Base-by-base conservation (phyloP, 2,888 invertebrate species). In the Deilephila porcellus region DNA sequence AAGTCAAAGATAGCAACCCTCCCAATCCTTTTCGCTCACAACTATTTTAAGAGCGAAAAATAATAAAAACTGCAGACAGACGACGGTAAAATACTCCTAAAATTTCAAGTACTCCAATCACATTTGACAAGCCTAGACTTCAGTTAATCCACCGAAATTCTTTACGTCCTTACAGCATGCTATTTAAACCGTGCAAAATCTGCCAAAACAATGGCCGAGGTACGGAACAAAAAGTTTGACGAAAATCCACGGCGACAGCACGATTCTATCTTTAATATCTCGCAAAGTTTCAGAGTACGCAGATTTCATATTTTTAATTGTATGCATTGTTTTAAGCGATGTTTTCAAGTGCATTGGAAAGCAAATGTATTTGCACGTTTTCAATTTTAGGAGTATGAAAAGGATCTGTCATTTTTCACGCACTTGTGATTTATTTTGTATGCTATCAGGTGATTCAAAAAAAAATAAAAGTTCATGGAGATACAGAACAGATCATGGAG, bases 301-400 rank as follows among this genome's bases (percentile, higher is more conserved):
- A 45, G 45, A 25, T 52, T 67, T 67, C 25, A 52, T 67, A 52
- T 67, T 67, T 67, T 67, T 67, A 67, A 67, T 67, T 67, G 67
- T 67, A 52, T 52, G 52, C 67, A 67, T 67, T 67, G 67, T 67
- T 67, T 67, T 11, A 67, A 67, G 45, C 20, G 63, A 8, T 19
- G 37, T 37, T 45, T 67, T 52, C 67, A n/a, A 67, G 37, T 64
- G 45, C 67, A 67, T 45, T 25, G 52, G 20, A 34, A 63, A 8
- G 52, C 45, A 17, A 52, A 67, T 52, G 67, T 19, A 67, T 67
- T 67, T 67, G 25, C 45, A 52, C 45, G 25, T 67, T 14, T 45
- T 2, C 3, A 29, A n/a, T 45, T 52, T 67, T 52, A 52, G 67
- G 45, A 25, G 25, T n/a, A 14, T 19, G n/a, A 56, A n/a, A 56